phyloP scores from a whole-genome alignment of 2,113 vertebrate species.

The Corapipo altera region DNA sequence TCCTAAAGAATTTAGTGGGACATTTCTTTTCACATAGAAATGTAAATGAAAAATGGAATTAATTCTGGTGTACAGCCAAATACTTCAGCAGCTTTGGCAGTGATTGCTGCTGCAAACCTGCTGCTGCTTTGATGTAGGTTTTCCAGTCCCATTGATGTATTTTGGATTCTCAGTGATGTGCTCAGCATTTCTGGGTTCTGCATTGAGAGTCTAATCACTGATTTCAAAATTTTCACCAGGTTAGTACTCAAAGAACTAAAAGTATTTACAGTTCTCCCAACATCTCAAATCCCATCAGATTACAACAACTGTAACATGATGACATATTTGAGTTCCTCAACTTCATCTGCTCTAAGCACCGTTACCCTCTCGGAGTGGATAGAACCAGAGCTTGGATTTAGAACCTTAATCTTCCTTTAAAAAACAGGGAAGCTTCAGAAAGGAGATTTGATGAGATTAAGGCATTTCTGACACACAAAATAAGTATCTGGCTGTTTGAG shows the following conservation, averaged over 20 bases:
- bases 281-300: slow-evolving; percentile 1
- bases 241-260: background rate
- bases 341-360: background rate
- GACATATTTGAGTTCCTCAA: background rate
- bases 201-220: background rate
- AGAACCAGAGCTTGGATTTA: slow-evolving; percentile 37
- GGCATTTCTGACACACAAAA: slow-evolving; percentile 30
- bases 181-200: background rate
- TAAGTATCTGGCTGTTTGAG: background rate
- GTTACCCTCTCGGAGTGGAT: background rate
- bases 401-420: slow-evolving; percentile 42
- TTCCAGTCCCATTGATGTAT: background rate
- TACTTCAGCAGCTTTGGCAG: background rate
- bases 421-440: slow-evolving; percentile 28
- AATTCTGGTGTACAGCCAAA: background rate
- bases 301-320: background rate
- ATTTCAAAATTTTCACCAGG: background rate
- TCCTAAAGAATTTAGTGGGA: background rate
- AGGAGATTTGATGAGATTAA: slow-evolving; percentile 54
- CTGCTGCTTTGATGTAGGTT: background rate
- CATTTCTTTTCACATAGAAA: background rate
- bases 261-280: background rate
- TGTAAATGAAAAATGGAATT: background rate
- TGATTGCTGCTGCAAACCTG: background rate
- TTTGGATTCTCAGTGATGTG: background rate